These are phyloP conservation scores for Antheraea yamamai DNA, from an alignment of 2,888 invertebrate genomes.

Conservation along the genomic window DNA sequence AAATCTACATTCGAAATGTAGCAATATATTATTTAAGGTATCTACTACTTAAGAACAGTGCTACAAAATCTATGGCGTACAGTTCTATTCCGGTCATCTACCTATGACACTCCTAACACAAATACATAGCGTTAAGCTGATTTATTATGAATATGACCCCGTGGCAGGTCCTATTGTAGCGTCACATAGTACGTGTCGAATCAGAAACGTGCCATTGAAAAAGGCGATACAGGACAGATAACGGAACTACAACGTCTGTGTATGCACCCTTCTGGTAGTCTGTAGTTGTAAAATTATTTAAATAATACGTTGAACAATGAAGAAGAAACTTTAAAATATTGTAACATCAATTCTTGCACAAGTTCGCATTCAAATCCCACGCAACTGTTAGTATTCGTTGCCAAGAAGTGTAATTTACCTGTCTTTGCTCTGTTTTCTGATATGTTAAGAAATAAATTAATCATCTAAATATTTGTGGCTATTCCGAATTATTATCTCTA, in stretches of 20 bases:
- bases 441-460: not conserved
- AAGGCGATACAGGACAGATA: slow-evolving; percentile 75
- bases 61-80: not conserved
- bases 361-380: slow-evolving; percentile 16
- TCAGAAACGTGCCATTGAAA: slow-evolving; percentile 69
- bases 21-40: not conserved
- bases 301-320: not conserved
- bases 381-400: slow-evolving; percentile 20
- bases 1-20: not conserved
- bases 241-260: slow-evolving; percentile 51
- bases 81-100: slow-evolving; percentile 52
- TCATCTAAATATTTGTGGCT: not conserved
- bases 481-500: not conserved
- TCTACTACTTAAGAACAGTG: not conserved
- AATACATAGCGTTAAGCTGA: slow-evolving; percentile 64
- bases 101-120: slow-evolving; percentile 66
- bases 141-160: slow-evolving; percentile 63
- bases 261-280: slow-evolving; percentile 1
- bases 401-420: slow-evolving; percentile 15
- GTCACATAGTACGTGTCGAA: slow-evolving; percentile 74
- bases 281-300: slow-evolving; percentile 17
- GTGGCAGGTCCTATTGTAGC: slow-evolving; percentile 70
- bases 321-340: slow-evolving; percentile 4
- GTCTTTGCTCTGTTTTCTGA: not conserved
- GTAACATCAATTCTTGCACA: slow-evolving; percentile 3